Percentiles rank a stretch among this genome's conserved stretches.
Evolutionary conservation across 2,113 vertebrate species (phyloP).

Genomic region (Passer montanus): DNA sequence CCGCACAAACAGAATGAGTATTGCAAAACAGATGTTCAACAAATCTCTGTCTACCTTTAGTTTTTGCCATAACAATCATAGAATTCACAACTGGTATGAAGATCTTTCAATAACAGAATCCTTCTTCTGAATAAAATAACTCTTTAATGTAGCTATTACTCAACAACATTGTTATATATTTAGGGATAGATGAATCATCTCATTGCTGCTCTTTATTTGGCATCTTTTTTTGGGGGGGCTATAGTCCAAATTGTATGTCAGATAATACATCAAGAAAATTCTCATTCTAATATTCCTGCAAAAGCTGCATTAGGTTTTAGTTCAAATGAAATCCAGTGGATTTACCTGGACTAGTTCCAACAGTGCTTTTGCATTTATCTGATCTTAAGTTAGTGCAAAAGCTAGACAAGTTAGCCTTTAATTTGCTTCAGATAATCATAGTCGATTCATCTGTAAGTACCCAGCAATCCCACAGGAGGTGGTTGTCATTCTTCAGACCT

Average conservation of each 20-base stretch:
- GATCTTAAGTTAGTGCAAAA: not conserved
- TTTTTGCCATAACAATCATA: not conserved
- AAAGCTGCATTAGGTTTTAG: not conserved
- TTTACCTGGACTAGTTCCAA: not conserved
- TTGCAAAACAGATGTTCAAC: constrained; percentile 22
- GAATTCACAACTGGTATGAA: constrained; percentile 9
- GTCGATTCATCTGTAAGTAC: not conserved
- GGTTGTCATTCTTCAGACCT: not conserved
- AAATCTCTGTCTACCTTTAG: constrained; percentile 12
- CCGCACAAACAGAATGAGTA: not conserved
- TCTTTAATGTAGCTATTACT: not conserved
- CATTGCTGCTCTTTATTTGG: not conserved
- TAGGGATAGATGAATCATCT: constrained; percentile 2
- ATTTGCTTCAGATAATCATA: constrained; percentile 17
- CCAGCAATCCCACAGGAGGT: not conserved
- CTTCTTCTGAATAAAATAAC: not conserved
- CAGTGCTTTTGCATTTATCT: not conserved
- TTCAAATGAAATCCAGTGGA: not conserved
- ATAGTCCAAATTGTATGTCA: not conserved
- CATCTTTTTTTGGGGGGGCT: not conserved
- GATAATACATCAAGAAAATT: not conserved
- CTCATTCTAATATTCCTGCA: not conserved
- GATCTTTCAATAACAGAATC: constrained; percentile 32
- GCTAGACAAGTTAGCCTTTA: not conserved
- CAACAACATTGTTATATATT: not conserved